Evolutionary conservation across 2,113 vertebrate species (phyloP).

Genomic region (Ptilorrhoa leucosticta): DNA sequence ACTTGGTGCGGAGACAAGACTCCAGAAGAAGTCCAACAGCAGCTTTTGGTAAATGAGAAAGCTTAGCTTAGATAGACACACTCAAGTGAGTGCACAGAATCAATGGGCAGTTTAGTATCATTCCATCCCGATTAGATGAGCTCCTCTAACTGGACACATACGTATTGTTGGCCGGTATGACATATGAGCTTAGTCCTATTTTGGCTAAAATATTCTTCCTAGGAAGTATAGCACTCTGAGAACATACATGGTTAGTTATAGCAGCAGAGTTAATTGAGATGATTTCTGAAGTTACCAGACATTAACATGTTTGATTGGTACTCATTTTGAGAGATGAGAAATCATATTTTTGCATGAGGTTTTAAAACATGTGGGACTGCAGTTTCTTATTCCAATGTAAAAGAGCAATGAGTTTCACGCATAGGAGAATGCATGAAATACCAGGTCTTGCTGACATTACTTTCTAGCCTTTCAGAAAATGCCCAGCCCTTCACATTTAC

Average conservation of each 20-base stretch:
- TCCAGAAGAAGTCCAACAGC: not conserved
- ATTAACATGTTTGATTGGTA: not conserved
- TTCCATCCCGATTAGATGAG: not conserved
- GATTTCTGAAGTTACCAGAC: not conserved
- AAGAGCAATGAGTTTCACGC: not conserved
- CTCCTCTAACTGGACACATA: not conserved
- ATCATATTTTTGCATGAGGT: not conserved
- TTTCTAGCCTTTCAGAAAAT: not conserved
- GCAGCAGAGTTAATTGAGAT: not conserved
- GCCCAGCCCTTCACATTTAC: not conserved
- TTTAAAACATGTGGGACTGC: not conserved
- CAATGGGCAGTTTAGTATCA: not conserved
- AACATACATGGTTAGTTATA: not conserved
- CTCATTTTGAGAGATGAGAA: not conserved
- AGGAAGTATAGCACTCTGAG: not conserved
- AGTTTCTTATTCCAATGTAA: not conserved
- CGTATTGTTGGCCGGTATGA: not conserved
- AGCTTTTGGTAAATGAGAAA: not conserved
- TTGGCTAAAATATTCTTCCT: not conserved
- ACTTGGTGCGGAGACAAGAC: not conserved
- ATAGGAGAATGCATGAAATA: not conserved
- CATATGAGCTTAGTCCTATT: not conserved
- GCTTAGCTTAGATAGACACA: not conserved
- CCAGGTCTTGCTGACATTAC: not conserved
- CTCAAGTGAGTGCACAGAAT: not conserved